Evolutionary conservation across 2,113 vertebrate genomes (phyloP), one percentile per base, ranked within the genome.

Genomic region (Seriola rivoliana): DNA sequence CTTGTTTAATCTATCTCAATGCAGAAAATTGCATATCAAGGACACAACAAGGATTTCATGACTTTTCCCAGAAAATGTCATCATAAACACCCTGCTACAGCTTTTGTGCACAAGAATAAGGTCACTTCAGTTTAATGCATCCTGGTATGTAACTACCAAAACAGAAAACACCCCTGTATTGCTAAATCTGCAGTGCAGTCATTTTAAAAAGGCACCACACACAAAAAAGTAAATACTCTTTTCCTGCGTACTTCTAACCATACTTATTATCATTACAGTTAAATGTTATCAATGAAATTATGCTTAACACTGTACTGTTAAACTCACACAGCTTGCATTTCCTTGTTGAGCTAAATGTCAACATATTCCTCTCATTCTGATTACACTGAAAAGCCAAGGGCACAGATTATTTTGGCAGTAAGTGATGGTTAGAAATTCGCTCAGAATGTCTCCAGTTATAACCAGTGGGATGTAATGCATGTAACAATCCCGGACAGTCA

Each of bases 101-200:
- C 71, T 52, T 87, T 75, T 80, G 86, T 85, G 82, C 68, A 78
- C 75, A 69, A 76, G 40, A 84, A 80, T 80, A 91, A 90, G 89
- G 92, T 57, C 85, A 82, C 90, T 88, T 87, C 34, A 75, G 76
- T 44, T 82, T 76, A 52, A 48, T 32, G 64, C 71, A 78, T 78
- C 64, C 67, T 63, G 74, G 63, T 74, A 29, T 29, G 36, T 52
- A 48, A 68, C 50, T 57, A 57, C 40, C 36, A 46, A 77, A 78
- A 71, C 34, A 50, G 13, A 65, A 68, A 44, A 73, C 50, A 71
- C 48, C 82, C 44, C 65, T 73, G 71, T 70, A 68, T 70, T 62
- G 60, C 73, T 85, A 80, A 72, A 71, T 69, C 62, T 79, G 63
- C 75, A 87, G 78, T 88, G 80, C 78, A 83, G 63, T 69, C 14